A percentile compares a stretch with the other conserved stretches of the same genome.
Evolutionary conservation across 2,113 vertebrate species (phyloP).

Genomic region (Trichomycterus rosablanca): DNA sequence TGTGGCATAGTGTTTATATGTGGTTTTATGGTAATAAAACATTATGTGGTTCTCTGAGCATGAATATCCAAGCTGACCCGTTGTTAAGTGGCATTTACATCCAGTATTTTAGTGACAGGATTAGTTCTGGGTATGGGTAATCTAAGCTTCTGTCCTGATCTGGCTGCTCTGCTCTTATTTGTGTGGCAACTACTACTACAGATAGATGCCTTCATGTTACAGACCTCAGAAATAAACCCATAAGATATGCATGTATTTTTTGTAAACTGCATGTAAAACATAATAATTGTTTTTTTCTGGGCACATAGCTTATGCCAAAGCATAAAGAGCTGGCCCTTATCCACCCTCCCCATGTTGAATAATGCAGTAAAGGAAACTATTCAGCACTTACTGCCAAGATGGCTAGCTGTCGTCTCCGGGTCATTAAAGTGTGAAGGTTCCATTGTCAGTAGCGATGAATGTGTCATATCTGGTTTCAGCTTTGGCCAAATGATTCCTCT

Average conservation of each 20-base stretch:
- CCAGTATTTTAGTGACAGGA: neutral
- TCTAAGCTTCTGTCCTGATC: neutral
- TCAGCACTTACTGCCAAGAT: neutral
- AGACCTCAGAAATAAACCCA: constrained; percentile 12
- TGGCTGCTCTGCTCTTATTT: constrained; percentile 6
- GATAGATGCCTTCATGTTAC: neutral
- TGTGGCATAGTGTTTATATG: neutral
- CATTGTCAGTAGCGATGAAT: constrained; percentile 2
- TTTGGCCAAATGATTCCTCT: constrained; percentile 9
- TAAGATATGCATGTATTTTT: neutral
- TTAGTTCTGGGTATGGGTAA: constrained; percentile 12
- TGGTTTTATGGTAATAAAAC: constrained; percentile 1
- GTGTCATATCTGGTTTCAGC: constrained; percentile 20
- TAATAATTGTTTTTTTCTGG: neutral
- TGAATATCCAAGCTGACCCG: constrained; percentile 1
- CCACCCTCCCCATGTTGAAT: neutral
- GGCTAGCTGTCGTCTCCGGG: neutral
- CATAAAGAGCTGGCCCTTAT: neutral
- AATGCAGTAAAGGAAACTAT: constrained; percentile 3
- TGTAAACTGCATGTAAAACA: constrained; percentile 10
- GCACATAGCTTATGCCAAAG: neutral
- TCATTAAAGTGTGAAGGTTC: constrained; percentile 12
- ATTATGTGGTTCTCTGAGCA: neutral
- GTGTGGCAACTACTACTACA: neutral
- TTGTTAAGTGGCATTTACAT: neutral